A percentile compares a stretch with the other conserved stretches of the same genome.
phyloP scores from a whole-genome alignment of 2,113 vertebrate species.

The Oriolus oriolus region DNA sequence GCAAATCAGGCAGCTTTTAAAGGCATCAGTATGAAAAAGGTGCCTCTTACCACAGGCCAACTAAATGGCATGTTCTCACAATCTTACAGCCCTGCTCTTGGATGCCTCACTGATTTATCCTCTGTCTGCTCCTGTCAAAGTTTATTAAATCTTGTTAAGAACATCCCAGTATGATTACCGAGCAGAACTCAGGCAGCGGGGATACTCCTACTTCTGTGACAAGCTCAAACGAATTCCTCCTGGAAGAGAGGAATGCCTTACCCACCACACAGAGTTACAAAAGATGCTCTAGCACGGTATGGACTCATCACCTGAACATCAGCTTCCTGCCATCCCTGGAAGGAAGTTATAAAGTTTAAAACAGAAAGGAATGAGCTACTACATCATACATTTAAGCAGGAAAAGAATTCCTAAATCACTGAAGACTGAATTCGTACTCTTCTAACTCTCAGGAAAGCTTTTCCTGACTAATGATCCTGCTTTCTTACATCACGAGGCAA shows the following conservation, averaged over 20 bases:
- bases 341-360: background rate
- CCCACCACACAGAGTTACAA: background rate
- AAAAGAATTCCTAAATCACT: background rate
- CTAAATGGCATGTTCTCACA: background rate
- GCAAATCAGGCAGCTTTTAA: background rate
- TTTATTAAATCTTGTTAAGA: background rate
- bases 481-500: background rate
- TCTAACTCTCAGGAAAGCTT: background rate
- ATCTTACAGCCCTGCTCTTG: background rate
- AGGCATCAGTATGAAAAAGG: background rate
- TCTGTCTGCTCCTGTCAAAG: background rate
- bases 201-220: background rate
- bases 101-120: background rate
- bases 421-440: background rate
- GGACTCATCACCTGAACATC: background rate
- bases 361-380: background rate
- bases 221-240: background rate
- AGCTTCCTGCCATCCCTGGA: background rate
- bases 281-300: accelerated
- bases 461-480: background rate
- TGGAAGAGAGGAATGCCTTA: background rate
- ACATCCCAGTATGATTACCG: background rate
- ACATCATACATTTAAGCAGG: background rate
- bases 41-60: background rate
- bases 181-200: background rate